Evolutionary conservation across 2,888 invertebrate species (phyloP).

Genomic region (Drosophila pegasa): DNA sequence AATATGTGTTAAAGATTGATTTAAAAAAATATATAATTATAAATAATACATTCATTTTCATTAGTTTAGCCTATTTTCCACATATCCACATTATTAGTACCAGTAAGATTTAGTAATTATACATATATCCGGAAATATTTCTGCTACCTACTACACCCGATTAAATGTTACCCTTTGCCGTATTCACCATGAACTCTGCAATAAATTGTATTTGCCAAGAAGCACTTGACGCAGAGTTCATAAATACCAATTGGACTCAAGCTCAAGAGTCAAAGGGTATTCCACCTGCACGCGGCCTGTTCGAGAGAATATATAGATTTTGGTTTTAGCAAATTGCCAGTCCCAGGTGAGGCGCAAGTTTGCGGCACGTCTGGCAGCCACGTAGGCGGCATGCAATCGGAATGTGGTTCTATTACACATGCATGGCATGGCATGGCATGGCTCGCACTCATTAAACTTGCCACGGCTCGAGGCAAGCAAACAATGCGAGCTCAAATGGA

Average conservation of each 20-base stretch:
- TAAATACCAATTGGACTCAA: not conserved
- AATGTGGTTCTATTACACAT: conserved; percentile 32
- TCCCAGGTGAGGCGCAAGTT: not conserved
- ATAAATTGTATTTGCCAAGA: no score
- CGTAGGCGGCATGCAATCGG: conserved; percentile 29
- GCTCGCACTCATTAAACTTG: conserved; percentile 47
- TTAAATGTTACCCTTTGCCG: no score
- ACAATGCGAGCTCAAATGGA: conserved; percentile 39
- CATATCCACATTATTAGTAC: no score
- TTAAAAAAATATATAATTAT: no score
- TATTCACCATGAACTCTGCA: no score
- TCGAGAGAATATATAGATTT: not conserved
- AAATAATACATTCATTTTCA: no score
- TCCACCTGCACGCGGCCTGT: no score
- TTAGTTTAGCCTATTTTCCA: no score
- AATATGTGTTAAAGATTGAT: no score
- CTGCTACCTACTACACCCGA: not conserved
- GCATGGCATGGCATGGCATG: conserved; percentile 8
- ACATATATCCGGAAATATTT: no score
- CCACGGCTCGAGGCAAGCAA: conserved; percentile 27
- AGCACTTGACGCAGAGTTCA: not conserved
- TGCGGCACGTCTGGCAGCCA: conserved; percentile 4
- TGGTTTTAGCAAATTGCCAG: conserved; percentile 5
- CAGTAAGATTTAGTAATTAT: no score
- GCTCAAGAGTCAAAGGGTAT: not conserved